These are phyloP conservation scores for Portevinia maculata DNA, from an alignment of 2,888 invertebrate species.

Conservation along the genomic window DNA sequence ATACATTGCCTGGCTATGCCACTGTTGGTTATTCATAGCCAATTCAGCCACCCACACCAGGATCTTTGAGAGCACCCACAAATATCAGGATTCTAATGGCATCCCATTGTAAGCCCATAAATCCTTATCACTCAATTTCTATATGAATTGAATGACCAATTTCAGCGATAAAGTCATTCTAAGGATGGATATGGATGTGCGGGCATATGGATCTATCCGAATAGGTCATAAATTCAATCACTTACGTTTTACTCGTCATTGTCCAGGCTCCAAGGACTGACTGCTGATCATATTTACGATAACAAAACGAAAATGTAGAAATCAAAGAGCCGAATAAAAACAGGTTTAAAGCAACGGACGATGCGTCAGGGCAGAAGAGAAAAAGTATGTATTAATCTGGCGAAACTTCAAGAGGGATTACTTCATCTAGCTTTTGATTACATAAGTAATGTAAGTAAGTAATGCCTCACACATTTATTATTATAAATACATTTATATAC, in stretches of 20 bases:
- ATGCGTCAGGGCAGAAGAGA: not conserved
- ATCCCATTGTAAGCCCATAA: conserved; percentile 58
- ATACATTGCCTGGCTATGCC: conserved; percentile 27
- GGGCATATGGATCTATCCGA: conserved; percentile 6
- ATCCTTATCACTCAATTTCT: conserved; percentile 63
- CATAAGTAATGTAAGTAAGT: conserved; percentile 47
- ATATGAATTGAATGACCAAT: conserved; percentile 62
- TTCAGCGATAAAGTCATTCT: conserved; percentile 27
- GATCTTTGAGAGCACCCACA: conserved; percentile 43
- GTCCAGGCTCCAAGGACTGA: conserved; percentile 38
- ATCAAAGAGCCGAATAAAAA: conserved; percentile 50
- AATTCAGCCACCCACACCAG: conserved; percentile 5
- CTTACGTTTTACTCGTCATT: conserved; percentile 43
- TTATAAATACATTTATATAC: not conserved
- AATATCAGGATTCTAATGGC: conserved; percentile 56
- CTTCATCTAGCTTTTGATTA: conserved; percentile 58
- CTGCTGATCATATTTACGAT: conserved; percentile 58
- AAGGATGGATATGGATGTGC: not conserved
- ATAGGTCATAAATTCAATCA: conserved; percentile 45
- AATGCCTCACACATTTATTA: conserved; percentile 4
- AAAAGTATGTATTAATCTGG: conserved; percentile 21
- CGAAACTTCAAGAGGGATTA: conserved; percentile 37
- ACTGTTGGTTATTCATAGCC: conserved; percentile 39
- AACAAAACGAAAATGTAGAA: conserved; percentile 46
- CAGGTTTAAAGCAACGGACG: too few relatives aligned